phyloP scores from a whole-genome alignment of 2,888 invertebrate genomes.

The Morpho achilles region DNA sequence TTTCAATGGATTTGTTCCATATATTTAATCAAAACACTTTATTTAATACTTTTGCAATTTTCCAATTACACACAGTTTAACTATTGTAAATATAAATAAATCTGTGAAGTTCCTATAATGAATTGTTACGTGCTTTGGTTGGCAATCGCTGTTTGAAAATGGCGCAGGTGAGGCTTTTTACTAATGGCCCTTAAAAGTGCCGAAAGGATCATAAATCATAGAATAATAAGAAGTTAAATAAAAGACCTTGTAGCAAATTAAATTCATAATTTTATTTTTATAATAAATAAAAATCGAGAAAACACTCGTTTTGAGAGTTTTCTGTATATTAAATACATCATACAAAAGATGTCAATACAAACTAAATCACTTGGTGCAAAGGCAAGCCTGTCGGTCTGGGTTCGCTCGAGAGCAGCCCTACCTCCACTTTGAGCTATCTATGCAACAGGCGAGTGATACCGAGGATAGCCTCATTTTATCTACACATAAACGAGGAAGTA shows the following conservation, averaged over 20 bases:
- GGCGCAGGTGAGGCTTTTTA: too few species aligned
- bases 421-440: slow-evolving; percentile 49
- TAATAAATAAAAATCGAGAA: slow-evolving; percentile 78
- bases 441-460: slow-evolving; percentile 70
- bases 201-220: too few species aligned
- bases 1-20: too few species aligned
- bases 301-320: slow-evolving; percentile 73
- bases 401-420: slow-evolving; percentile 41
- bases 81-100: too few species aligned
- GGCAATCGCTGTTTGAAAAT: too few species aligned
- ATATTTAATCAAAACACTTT: too few species aligned
- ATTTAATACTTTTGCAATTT: too few species aligned
- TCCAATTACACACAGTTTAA: too few species aligned
- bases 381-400: slow-evolving; percentile 75
- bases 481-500: slow-evolving; percentile 64
- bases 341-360: slow-evolving; percentile 78
- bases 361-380: slow-evolving; percentile 80
- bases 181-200: too few species aligned
- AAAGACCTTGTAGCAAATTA: slow-evolving; percentile 65
- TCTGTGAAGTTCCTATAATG: too few species aligned
- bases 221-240: slow-evolving; percentile 18
- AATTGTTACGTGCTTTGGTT: too few species aligned
- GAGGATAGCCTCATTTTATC: slow-evolving; percentile 71
- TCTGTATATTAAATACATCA: slow-evolving; percentile 76
- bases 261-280: slow-evolving; percentile 78